These are phyloP conservation scores for Phyto melanocephala DNA, from an alignment of 2,888 invertebrate species.

Conservation along the genomic window DNA sequence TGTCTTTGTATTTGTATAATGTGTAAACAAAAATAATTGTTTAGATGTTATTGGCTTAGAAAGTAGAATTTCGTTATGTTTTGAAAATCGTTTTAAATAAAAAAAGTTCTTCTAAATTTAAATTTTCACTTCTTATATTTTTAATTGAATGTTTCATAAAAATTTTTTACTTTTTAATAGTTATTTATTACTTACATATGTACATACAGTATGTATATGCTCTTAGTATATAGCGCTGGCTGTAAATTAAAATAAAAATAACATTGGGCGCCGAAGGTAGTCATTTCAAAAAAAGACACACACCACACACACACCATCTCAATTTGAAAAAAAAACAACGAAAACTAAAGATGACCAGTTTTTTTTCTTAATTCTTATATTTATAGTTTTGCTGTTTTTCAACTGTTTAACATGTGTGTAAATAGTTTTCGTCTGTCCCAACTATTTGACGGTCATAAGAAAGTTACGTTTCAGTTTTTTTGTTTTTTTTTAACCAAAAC, in stretches of 20 bases:
- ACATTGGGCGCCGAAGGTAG: constrained; percentile 60
- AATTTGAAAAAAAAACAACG: background rate
- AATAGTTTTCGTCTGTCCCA: constrained; percentile 7
- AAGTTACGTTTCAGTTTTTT: constrained; percentile 50
- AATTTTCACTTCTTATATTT: too few species aligned
- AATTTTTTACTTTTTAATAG: too few species aligned
- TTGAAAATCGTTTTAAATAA: background rate
- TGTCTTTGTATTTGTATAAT: too few species aligned
- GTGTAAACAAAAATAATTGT: too few species aligned
- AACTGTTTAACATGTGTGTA: constrained; percentile 54
- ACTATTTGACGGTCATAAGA: constrained; percentile 51
- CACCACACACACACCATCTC: background rate
- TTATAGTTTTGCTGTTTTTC: constrained; percentile 40
- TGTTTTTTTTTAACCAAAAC: too few species aligned
- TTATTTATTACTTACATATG: too few species aligned
- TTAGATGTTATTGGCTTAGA: background rate
- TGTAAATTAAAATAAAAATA: constrained; percentile 40
- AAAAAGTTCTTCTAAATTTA: too few species aligned
- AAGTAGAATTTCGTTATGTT: background rate
- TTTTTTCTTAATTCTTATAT: constrained; percentile 17
- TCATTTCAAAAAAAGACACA: background rate
- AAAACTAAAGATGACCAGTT: constrained; percentile 56
- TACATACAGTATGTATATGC: background rate
- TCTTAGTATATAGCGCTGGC: constrained; percentile 2
- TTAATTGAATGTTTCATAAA: too few species aligned